Evolutionary conservation across 2,888 invertebrate species (phyloP), one percentile per base, ranked within the genome.

Genomic region (Drosophila lutescens): DNA sequence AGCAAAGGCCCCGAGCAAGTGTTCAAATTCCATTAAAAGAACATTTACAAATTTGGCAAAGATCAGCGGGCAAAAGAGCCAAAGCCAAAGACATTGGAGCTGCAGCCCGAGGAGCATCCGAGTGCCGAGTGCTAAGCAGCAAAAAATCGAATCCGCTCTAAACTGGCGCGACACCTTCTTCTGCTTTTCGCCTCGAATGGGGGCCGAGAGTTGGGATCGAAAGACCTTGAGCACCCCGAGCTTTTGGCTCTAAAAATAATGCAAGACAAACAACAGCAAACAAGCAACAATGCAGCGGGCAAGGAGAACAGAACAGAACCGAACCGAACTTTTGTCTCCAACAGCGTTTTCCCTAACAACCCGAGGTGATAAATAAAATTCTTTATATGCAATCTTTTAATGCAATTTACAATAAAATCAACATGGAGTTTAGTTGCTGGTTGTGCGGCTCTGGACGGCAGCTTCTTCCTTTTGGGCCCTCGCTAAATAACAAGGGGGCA

Each of bases 331-430:
- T 88, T 83, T 90, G 90, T 90, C 90, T 90, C 90, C 90, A 87
- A 90, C 90, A 89, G 85, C 80, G 90, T 89, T 90, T 85, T 79
- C 76, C 79, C 83, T 88, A 85, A 85, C 87, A 89, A 83, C 89
- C 82, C 86, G 61, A 71, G 90, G 90, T 90, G 90, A 90, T 90
- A 90, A 90, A 90, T 90, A 90, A 89, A 89, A 86, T 89, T 90
- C 88, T 90, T 89, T 90, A 90, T 86, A 86, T 88, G 81, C 87
- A 89, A 90, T 90, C 89, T 88, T 90, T 90, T 89, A 86, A 89
- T 89, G 88, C 88, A 89, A 86, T 88, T 90, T 88, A 86, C 88
- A 86, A 89, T 89, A 89, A 88, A 87, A 88, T 89, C 90, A 89
- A 83, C 89, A 86, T 88, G 85, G 78, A 85, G 78, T 85, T 84